Evolutionary conservation across 2,797 vertebrate genomes (phyloP).

Genomic region (Sciurus carolinensis): DNA sequence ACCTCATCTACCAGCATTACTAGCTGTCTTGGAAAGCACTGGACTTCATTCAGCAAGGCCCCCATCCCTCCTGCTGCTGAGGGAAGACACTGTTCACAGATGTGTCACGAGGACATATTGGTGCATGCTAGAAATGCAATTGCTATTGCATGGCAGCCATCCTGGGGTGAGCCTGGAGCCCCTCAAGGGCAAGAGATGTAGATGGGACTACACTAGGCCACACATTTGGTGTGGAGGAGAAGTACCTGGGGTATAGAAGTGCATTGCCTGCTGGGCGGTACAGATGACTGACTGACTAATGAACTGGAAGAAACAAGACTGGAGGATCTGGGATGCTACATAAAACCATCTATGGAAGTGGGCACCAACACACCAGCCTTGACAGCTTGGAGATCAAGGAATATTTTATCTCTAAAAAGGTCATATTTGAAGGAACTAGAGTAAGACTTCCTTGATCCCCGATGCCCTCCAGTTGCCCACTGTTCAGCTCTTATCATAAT

Average conservation of each 20-base stretch:
- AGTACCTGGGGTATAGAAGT: background rate
- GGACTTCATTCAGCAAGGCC: background rate
- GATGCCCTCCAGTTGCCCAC: rapidly evolving
- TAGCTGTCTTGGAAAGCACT: background rate
- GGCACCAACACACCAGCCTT: background rate
- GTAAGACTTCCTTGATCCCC: background rate
- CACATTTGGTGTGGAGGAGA: background rate
- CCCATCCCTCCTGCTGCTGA: background rate
- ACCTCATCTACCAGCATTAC: background rate
- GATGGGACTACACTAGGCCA: background rate
- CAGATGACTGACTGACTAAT: background rate
- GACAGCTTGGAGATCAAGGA: constrained; percentile 17
- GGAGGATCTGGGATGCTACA: background rate
- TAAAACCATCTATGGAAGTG: background rate
- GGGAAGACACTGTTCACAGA: background rate
- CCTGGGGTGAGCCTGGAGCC: background rate
- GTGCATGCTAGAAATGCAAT: background rate
- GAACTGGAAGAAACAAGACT: background rate
- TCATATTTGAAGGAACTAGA: background rate
- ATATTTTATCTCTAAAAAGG: background rate
- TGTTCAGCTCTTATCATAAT: background rate
- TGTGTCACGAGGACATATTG: background rate
- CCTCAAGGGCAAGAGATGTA: background rate
- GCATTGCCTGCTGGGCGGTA: background rate
- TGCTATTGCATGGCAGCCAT: background rate